Evolutionary conservation across 2,113 vertebrate species (phyloP), one percentile per base, ranked within the genome.

Genomic region (Paramormyrops kingsleyae): DNA sequence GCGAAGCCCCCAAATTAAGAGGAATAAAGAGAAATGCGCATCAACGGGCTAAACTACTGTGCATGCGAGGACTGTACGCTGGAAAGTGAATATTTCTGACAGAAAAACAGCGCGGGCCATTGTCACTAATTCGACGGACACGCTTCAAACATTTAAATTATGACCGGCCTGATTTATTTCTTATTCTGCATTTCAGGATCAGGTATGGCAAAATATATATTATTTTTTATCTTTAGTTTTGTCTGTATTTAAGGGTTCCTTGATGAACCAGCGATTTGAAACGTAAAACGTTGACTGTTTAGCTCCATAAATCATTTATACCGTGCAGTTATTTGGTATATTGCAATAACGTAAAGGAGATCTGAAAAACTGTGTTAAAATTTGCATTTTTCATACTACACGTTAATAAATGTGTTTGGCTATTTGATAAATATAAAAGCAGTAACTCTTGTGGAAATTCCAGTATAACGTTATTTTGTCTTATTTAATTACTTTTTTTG

Each of bases 21-120:
- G 83, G 83, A 56, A 27, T 91, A 80, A 17, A 90, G 52, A 62
- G 88, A 93, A 91, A 95, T 95, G 96, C 92, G 93, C 92, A 93
- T 93, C 92, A 94, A 92, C 35, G 90, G 91, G 92, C 93, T 87
- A n/a, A 88, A 6, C 70, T 91, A 27, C 53, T 89, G 88, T 91
- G 90, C 88, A 92, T 93, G 92, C 91, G 91, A 92, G 93, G 93
- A 90, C 59, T 90, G 91, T 84, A 92, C 27, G 88, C 27, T 91
- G 91, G 92, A 92, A 93, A 94, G 35, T 90, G 90, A 89, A 92
- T 56, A 88, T 88, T 47, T 90, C 74, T 90, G 66, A 92, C 87
- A 49, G 49, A 85, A 70, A 56, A 35, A 24, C n/a, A 56, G 42
- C 35, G 19, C 70, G 13, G 19, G 15, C 8, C 35, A 49, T 42